phyloP scores from a whole-genome alignment of 2,888 invertebrate species.

The Pyrgus malvae region DNA sequence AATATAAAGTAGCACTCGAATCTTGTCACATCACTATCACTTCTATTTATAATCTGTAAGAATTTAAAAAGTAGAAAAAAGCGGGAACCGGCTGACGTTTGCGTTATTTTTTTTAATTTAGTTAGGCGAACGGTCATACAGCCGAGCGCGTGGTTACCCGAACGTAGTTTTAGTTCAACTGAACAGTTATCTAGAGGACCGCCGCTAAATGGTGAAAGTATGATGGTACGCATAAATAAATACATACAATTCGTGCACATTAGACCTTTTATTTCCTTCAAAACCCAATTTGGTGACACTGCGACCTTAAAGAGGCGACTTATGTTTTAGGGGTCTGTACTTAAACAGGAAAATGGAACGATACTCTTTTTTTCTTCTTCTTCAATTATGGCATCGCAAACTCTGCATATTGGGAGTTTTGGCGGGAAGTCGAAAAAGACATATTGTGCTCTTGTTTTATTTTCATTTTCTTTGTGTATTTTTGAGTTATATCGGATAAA shows the following conservation, averaged over 20 bases:
- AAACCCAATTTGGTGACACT: conserved; percentile 8
- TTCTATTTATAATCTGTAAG: conserved; percentile 10
- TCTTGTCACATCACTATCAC: conserved; percentile 14
- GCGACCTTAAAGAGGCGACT: not conserved
- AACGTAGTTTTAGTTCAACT: not conserved
- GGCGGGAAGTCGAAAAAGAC: too few relatives aligned
- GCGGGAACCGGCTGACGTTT: conserved; percentile 11
- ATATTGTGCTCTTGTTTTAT: too few relatives aligned
- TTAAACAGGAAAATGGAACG: too few relatives aligned
- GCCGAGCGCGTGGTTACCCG: not conserved
- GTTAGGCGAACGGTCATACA: not conserved
- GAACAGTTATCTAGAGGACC: conserved; percentile 8
- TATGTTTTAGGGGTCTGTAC: too few relatives aligned
- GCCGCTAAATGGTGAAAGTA: conserved; percentile 12
- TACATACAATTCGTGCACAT: conserved; percentile 4
- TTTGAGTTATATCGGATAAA: too few relatives aligned
- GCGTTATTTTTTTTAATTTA: not conserved
- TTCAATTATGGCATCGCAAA: too few relatives aligned
- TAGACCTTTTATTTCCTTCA: conserved; percentile 8
- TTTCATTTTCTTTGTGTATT: too few relatives aligned
- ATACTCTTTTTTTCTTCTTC: too few relatives aligned
- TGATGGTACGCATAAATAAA: not conserved
- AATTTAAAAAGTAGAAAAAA: conserved; percentile 12
- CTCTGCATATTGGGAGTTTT: too few relatives aligned
- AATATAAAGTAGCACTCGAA: not conserved